phyloP scores from a whole-genome alignment of 2,113 vertebrate genomes.

The Cromileptes altivelis region DNA sequence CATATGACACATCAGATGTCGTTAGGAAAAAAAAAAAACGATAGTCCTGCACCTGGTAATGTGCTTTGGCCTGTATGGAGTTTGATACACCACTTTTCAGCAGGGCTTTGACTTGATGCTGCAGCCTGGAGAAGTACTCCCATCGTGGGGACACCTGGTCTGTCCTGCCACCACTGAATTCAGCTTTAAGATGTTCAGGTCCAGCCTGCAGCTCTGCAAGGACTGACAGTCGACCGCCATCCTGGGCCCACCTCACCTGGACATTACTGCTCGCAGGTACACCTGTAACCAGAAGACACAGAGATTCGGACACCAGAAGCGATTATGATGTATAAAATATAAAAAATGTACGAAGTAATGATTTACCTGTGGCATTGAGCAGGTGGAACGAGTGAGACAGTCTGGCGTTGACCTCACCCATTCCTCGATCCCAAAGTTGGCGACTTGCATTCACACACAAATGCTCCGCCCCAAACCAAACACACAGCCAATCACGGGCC shows the following conservation, averaged over 20 bases:
- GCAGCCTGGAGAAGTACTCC: constrained; percentile 72
- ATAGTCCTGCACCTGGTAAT: constrained; percentile 82
- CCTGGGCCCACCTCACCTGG: constrained; percentile 59
- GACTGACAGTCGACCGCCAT: constrained; percentile 57
- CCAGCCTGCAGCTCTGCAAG: constrained; percentile 75
- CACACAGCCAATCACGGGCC: constrained; percentile 68
- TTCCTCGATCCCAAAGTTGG: constrained; percentile 36
- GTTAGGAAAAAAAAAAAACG: neutral
- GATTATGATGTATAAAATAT: neutral
- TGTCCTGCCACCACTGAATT: constrained; percentile 67
- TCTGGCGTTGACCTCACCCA: constrained; percentile 64
- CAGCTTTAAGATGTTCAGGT: constrained; percentile 65
- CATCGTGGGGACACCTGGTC: constrained; percentile 12
- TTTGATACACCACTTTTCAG: constrained; percentile 76
- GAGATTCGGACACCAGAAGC: neutral
- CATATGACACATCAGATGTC: neutral
- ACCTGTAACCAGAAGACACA: constrained; percentile 75
- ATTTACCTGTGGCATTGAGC: constrained; percentile 84
- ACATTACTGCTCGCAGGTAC: constrained; percentile 75
- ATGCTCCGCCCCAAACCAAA: constrained; percentile 70
- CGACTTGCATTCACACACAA: constrained; percentile 81
- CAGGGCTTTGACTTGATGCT: constrained; percentile 79
- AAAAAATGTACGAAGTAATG: neutral
- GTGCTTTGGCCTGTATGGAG: constrained; percentile 71
- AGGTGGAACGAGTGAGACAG: constrained; percentile 79